These are phyloP conservation scores for Meloidogyne chitwoodi DNA, from an alignment of 1,140 invertebrate species.

Conservation along the genomic window DNA sequence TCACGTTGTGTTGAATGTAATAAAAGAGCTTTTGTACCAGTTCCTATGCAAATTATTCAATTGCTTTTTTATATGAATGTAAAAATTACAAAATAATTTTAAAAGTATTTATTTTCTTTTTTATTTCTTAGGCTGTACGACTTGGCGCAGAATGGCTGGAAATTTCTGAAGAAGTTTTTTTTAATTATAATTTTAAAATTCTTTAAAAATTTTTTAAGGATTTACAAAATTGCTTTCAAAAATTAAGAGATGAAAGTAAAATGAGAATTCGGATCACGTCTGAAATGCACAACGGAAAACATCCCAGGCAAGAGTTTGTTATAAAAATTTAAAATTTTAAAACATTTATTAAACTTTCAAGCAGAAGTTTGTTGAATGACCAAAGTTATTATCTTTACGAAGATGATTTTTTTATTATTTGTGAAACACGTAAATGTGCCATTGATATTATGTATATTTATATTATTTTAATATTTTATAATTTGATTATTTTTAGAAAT, in stretches of 20 bases:
- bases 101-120: not conserved
- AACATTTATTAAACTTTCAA: not conserved
- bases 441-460: conserved; percentile 8
- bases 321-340: not conserved
- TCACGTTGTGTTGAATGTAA: conserved; percentile 35
- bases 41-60: conserved; percentile 13
- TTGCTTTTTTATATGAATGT: conserved; percentile 22
- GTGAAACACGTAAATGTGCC: not conserved
- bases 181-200: not conserved
- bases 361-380: conserved; percentile 1
- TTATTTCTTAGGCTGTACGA: not conserved
- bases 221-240: not conserved
- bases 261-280: not conserved
- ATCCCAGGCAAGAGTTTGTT: not conserved
- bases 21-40: conserved; percentile 20
- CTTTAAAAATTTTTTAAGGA: not conserved
- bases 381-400: not conserved
- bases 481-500: conserved; percentile 10
- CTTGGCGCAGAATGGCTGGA: not conserved
- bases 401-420: not conserved
- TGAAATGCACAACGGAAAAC: not conserved
- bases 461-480: not conserved
- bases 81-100: not conserved
- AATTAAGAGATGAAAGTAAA: not conserved
- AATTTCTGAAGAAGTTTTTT: conserved; percentile 6